phyloP scores from a whole-genome alignment of 2,113 vertebrate species.

The Oreochromis niloticus region DNA sequence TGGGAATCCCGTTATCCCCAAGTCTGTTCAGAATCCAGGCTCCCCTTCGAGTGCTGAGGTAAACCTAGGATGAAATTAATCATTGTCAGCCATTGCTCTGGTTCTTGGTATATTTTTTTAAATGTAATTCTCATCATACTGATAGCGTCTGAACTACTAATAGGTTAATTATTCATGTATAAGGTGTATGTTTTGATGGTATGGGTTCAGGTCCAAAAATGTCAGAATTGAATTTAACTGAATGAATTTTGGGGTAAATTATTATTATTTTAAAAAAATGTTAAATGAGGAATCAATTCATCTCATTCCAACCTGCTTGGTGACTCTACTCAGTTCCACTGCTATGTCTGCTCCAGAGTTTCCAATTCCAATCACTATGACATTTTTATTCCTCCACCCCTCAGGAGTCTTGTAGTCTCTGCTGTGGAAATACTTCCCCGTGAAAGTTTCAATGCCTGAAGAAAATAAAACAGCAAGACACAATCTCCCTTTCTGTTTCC shows the following conservation, averaged over 20 bases:
- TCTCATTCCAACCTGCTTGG: background rate
- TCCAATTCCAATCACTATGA: background rate
- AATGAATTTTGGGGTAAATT: background rate
- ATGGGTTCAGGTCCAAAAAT: background rate
- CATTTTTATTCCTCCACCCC: background rate
- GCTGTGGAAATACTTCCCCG: slow-evolving; percentile 52
- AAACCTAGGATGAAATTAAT: background rate
- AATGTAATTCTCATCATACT: background rate
- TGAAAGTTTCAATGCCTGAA: slow-evolving; percentile 85
- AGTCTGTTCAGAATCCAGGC: background rate
- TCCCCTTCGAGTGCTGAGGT: background rate
- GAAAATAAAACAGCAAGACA: background rate
- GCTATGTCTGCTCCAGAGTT: background rate
- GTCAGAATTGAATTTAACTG: background rate
- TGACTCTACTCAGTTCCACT: background rate
- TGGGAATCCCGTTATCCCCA: background rate
- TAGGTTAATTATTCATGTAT: background rate
- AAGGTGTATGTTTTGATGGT: background rate
- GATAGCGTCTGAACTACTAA: background rate
- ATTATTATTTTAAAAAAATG: background rate
- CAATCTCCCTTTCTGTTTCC: background rate
- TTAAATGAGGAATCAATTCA: background rate
- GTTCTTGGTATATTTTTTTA: background rate
- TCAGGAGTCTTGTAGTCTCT: background rate
- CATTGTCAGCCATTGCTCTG: background rate